Evolutionary conservation across 2,888 invertebrate species (phyloP), one percentile per base, ranked within the genome.

Genomic region (Adelphocoris suturalis): DNA sequence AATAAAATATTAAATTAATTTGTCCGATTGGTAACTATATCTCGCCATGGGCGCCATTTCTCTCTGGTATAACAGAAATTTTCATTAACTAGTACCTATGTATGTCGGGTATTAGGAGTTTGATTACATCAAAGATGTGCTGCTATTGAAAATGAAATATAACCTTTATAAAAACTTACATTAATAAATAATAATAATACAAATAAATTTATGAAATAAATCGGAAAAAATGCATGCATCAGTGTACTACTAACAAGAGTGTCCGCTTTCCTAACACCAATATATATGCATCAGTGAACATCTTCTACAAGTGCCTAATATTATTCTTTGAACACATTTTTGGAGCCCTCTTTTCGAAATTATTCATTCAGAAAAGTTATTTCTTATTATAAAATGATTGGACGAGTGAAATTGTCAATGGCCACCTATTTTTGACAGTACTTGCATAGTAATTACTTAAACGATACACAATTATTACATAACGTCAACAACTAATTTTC

Each of bases 271-370:
- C 68, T 68, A 68, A 19, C 23, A n/a, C n/a, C 61, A n/a, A 27
- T 19, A 27, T 19, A n/a, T n/a, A n/a, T 23, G 23, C 27, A 57
- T 37, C 57, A 16, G 14, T 57, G 57, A 16, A 68, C 68, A n/a
- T n/a, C n/a, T 27, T 23, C 68, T 68, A 23, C 13, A 68, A n/a
- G 57, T 68, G 68, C 68, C 68, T 68, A 68, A 5, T 68, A 68
- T 68, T 23, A 68, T 68, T 68, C 27, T 0, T 23, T 68, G 68
- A 68, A 68, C 68, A 68, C 68, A 68, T 68, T 23, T 68, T 68
- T 68, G 68, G 68, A 68, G 68, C 68, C 68, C 68, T 68, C 68
- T 23, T 68, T 68, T 68, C 23, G 7, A 57, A 57, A 57, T 16
- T n/a, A 7, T 57, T 7, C 23, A 68, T 27, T 68, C 68, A 27